These are phyloP conservation scores for Ceratosolen solmsi DNA, from an alignment of 1,140 invertebrate genomes.

Conservation along the genomic window DNA sequence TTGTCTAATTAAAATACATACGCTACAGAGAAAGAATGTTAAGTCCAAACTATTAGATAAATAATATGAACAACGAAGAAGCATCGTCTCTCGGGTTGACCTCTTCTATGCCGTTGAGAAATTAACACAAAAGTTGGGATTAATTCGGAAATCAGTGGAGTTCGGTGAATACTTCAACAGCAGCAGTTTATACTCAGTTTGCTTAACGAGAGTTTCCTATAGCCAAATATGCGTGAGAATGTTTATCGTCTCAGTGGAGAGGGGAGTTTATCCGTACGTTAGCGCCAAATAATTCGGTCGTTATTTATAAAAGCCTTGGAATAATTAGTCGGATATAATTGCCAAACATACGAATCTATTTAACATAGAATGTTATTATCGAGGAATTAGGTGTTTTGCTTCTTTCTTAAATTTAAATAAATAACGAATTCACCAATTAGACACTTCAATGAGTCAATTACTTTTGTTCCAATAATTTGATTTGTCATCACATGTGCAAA, in stretches of 20 bases:
- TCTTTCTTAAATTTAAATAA: too few species aligned
- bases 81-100: neutral
- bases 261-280: neutral
- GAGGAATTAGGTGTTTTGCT: too few species aligned
- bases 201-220: neutral
- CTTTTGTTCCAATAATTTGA: too few species aligned
- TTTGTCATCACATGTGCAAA: too few species aligned
- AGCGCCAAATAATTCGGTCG: neutral
- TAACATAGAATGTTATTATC: too few species aligned
- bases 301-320: neutral
- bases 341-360: too few species aligned
- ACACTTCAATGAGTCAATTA: too few species aligned
- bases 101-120: conserved; percentile 51
- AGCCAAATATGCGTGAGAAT: conserved; percentile 5
- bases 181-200: conserved; percentile 50
- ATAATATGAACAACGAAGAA: conserved; percentile 35
- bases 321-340: neutral
- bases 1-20: conserved; percentile 23
- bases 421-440: too few species aligned
- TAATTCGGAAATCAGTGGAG: conserved; percentile 53
- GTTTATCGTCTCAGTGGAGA: neutral
- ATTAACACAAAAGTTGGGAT: conserved; percentile 61
- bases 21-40: neutral
- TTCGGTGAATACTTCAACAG: neutral
- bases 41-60: conserved; percentile 32